A percentile compares a stretch with the other conserved stretches of the same genome.
phyloP scores from a whole-genome alignment of 2,797 vertebrate genomes.

The Odontamblyopus rebecca region DNA sequence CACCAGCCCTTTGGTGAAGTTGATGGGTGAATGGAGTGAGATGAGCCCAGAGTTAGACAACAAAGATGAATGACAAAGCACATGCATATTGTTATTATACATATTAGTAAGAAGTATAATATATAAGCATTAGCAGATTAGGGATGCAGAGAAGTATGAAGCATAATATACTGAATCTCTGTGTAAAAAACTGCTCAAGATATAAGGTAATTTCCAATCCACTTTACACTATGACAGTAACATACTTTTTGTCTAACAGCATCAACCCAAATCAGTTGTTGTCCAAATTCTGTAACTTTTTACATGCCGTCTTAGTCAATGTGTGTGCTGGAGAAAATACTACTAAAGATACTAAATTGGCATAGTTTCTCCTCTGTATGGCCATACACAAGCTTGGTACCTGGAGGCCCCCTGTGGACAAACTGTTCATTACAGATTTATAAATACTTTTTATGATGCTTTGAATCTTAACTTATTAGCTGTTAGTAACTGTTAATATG shows the following conservation, averaged over 20 bases:
- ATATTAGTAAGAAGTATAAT: slow-evolving; percentile 51
- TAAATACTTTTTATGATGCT: neutral
- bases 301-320: neutral
- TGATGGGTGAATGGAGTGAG: slow-evolving; percentile 25
- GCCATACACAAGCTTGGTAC: neutral
- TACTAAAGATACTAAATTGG: neutral
- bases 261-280: neutral
- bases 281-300: neutral
- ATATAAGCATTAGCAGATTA: slow-evolving; percentile 30
- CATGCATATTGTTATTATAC: slow-evolving; percentile 44
- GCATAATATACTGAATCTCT: neutral
- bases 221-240: neutral
- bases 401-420: neutral
- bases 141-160: neutral
- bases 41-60: slow-evolving; percentile 5
- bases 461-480: neutral
- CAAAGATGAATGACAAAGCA: slow-evolving; percentile 37
- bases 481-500: too few species aligned
- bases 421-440: neutral
- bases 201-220: neutral
- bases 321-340: neutral
- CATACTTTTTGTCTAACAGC: neutral
- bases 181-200: neutral
- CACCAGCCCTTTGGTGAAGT: slow-evolving; percentile 64
- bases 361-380: too few species aligned